Conservation (phyloP, 53 echinoderm and acorn worm species). For the Apostichopus leukothele region DNA sequence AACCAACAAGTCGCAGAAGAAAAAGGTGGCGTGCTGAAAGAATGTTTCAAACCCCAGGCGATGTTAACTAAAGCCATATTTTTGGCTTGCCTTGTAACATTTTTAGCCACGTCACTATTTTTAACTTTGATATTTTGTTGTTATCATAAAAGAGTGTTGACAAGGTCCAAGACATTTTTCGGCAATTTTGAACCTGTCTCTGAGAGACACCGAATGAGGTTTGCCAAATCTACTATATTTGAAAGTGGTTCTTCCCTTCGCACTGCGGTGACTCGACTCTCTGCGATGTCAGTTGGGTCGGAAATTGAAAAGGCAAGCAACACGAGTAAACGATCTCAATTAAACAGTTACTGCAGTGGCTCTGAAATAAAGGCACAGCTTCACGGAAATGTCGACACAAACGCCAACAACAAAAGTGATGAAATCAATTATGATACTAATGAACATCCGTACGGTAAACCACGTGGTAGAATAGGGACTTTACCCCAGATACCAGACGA, state of each 20-base stretch:
- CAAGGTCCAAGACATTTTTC: slow-evolving; percentile 10
- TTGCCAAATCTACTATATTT: too few relatives aligned
- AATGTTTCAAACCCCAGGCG: not conserved
- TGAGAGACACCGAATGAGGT: not conserved
- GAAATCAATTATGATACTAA: not conserved
- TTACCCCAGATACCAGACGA: not conserved
- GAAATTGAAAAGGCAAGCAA: not conserved
- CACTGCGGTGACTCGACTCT: not conserved
- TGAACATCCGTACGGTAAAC: not conserved
- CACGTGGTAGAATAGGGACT: not conserved
- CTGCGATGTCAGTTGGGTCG: not conserved
- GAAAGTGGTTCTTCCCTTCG: slow-evolving; percentile 5
- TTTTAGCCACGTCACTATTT: not conserved
- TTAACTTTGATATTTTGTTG: slow-evolving; percentile 11
- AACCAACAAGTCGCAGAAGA: not conserved
- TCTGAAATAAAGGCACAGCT: not conserved
- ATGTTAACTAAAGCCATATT: not conserved
- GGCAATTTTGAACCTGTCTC: not conserved
- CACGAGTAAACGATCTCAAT: not conserved
- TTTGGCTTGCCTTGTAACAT: not conserved
- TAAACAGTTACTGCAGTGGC: slow-evolving; percentile 19
- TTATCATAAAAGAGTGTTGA: not conserved
- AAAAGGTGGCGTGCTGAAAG: not conserved
- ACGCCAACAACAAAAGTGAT: too few relatives aligned
- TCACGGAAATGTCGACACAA: not conserved